phyloP scores from a whole-genome alignment of 2,888 invertebrate genomes.

The Diaprepes abbreviatus region DNA sequence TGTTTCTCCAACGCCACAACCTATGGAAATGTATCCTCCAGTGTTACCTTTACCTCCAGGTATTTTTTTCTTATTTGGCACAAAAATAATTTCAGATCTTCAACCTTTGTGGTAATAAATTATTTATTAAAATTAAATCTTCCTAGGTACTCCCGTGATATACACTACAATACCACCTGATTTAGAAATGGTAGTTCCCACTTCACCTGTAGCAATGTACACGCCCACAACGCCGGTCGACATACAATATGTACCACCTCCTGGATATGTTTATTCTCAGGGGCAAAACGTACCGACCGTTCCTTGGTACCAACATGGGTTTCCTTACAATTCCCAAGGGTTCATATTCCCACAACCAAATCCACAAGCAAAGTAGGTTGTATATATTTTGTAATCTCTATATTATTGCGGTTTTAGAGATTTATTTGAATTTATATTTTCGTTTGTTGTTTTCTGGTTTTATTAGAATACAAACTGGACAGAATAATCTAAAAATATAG shows the following conservation, averaged over 20 bases:
- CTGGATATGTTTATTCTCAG: constrained; percentile 55
- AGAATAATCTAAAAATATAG: too few species aligned
- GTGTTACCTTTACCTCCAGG: constrained; percentile 52
- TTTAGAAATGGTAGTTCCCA: constrained; percentile 55
- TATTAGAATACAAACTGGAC: too few species aligned
- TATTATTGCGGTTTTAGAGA: too few species aligned
- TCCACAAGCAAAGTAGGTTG: constrained; percentile 15
- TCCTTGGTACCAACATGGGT: constrained; percentile 25
- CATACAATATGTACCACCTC: constrained; percentile 54
- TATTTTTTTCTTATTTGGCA: constrained; percentile 15
- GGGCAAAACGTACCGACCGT: constrained; percentile 51
- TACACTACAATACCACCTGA: constrained; percentile 50
- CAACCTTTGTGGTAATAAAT: too few species aligned
- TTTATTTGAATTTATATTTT: too few species aligned
- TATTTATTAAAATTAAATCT: too few species aligned
- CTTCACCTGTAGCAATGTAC: constrained; percentile 54
- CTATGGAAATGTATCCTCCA: constrained; percentile 56
- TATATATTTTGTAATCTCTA: too few species aligned
- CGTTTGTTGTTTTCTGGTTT: too few species aligned
- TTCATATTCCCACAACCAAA: constrained; percentile 57
- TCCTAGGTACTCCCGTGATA: constrained; percentile 55
- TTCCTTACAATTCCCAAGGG: constrained; percentile 54
- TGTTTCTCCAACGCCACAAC: constrained; percentile 48
- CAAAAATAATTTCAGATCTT: too few species aligned
- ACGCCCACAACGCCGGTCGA: constrained; percentile 56